Evolutionary conservation across 2,888 invertebrate species (phyloP), one percentile per base, ranked within the genome.

Genomic region (Axea sp.): DNA sequence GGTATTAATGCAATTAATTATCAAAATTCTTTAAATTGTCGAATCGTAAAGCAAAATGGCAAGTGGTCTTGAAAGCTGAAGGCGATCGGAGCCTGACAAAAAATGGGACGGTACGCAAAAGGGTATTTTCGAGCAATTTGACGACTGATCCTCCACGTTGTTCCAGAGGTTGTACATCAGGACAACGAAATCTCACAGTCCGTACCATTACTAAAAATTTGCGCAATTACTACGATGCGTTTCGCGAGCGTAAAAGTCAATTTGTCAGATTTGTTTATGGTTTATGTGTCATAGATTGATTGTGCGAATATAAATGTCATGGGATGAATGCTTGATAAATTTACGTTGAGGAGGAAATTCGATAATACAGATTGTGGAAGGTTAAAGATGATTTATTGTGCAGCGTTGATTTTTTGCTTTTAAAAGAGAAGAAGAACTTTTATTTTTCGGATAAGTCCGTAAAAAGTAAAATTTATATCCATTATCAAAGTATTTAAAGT

Each of bases 361-460:
- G 33, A 45, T 67, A 31, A 67, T 57, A 57, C 39, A 67, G 47
- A 57, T 47, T 33, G 47, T 14, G 24, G 24, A 8, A 31, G 12
- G 30, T 28, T 55, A 55, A 65, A 55, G 35, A 65, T 65, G 55
- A 65, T 65, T 65, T 37, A 65, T 65, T 6, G 47, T n/a, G n/a
- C n/a, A n/a, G n/a, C n/a, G n/a, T n/a, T n/a, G n/a, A n/a, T n/a
- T n/a, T n/a, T n/a, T n/a, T n/a, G n/a, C n/a, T n/a, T n/a, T n/a
- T n/a, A n/a, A n/a, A n/a, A n/a, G n/a, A n/a, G n/a, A n/a, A n/a
- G n/a, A n/a, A n/a, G n/a, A n/a, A n/a, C n/a, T n/a, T n/a, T n/a
- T n/a, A n/a, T n/a, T n/a, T n/a, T n/a, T n/a, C n/a, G n/a, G n/a
- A n/a, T 24, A 24, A 24, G 7, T 1, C 3, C 7, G 1, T 51